Evolutionary conservation across 2,888 invertebrate genomes (phyloP), one percentile per base, ranked within the genome.

Genomic region (Dryomyza anilis): DNA sequence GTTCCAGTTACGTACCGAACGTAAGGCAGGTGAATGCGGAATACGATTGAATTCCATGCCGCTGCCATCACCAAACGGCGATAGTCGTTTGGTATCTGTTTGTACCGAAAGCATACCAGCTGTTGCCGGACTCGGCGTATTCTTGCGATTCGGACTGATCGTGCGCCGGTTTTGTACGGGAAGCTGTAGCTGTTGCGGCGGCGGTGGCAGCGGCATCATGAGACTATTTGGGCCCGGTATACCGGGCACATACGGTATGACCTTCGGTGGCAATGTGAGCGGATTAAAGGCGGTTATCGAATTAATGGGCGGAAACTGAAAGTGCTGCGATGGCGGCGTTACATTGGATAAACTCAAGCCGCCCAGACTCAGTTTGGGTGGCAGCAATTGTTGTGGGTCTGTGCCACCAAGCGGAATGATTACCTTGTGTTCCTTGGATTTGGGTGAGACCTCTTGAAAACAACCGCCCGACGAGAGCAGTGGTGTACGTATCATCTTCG

Each of bases 231-330:
- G 94, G 10, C 94, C 94, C 0, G 94, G 94, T 82, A 94, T 94
- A 14, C 94, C 94, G 6, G 94, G 94, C 12, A 94, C 93, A 80
- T 92, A 91, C 0, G 93, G 91, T 76, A 94, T 91, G n/a, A 90
- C 84, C 80, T 91, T 92, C 16, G 86, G 88, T 23, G 87, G 88
- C 71, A 90, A 81, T 4, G 89, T 90, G 63, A 91, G 78, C 1
- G 90, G 89, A 82, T 90, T 90, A 75, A 86, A 90, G 65, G 88
- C 89, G 69, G 90, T 89, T 71, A 90, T 90, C 64, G 87, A 87
- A 76, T 89, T 89, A 36, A 90, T 85, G 39, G 90, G 89, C 71
- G 89, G 88, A 83, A 88, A 88, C 74, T 88, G 89, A 75, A 88
- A 88, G 76, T 87, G 82, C 36, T 87, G 81, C 1, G 77, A 70